Evolutionary conservation across 2,797 vertebrate genomes (phyloP), one percentile per base, ranked within the genome.

Genomic region (Chelon labrosus): DNA sequence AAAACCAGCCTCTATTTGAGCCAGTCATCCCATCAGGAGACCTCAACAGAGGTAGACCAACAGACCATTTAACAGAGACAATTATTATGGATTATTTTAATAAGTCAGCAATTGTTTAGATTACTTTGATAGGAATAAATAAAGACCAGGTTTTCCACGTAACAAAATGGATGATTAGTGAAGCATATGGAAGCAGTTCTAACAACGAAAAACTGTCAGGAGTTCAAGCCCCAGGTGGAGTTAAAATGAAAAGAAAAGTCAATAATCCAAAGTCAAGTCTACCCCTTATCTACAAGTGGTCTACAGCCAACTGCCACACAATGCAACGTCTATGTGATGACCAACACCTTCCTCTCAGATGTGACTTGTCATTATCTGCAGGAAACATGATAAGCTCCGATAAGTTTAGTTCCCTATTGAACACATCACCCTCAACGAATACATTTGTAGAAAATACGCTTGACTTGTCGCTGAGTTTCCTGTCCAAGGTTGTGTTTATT

Each of bases 21-120:
- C 70, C 82, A 66, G 86, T 41, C 69, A 39, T 47, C 44, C 17
- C 80, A 19, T 59, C 85, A 47, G 76, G 73, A 68, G 77, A 87
- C 77, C 64, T 77, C 76, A 93, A 90, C 71, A 83, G 67, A 95
- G 95, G 96, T 97, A 84, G 7, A 37, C 47, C 56, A 5, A 58
- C 3, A 49, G 2, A 49, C 44, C 44, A 46, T 46, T 46, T 19
- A 49, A 49, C n/a, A n/a, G 46, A 46, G 17, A 10, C 16, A 9
- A 10, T 19, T 19, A 47, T 19, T 41, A 41, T 41, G 10, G 7
- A 41, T 41, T 49, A 20, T 19, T 49, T 10, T 19, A 10, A 49
- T 9, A 49, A 1, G 2, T 47, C 14, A 47, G 2, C 3, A n/a
- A 19, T 49, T 49, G 38, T 55, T 11, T 52, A 17, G 35, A 16